These are phyloP conservation scores for Eretmocerus hayati DNA, from an alignment of 2,888 invertebrate species.

Conservation along the genomic window DNA sequence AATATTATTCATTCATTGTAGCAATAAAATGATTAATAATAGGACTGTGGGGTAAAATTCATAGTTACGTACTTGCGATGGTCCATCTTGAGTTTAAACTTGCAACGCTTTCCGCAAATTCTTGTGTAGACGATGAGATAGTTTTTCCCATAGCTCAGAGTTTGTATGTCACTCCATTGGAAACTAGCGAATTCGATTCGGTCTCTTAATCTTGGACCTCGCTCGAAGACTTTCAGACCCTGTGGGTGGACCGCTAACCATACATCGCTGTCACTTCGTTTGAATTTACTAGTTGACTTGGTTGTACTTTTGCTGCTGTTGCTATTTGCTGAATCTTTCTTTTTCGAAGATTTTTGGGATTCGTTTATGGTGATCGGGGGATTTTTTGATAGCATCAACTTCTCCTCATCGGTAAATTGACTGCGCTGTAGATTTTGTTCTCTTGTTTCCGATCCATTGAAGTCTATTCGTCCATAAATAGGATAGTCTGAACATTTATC, in stretches of 20 bases:
- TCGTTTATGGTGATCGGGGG: conserved; percentile 19
- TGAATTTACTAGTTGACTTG: conserved; percentile 29
- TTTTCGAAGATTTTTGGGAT: conserved; percentile 26
- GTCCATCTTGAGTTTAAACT: conserved; percentile 68
- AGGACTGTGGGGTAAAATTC: too few relatives aligned
- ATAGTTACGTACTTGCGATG: conserved; percentile 60
- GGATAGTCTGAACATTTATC: conserved; percentile 28
- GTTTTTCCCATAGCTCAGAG: conserved; percentile 69
- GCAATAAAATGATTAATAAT: too few relatives aligned
- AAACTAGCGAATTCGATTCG: conserved; percentile 45
- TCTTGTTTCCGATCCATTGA: conserved; percentile 24
- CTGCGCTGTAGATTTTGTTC: conserved; percentile 30
- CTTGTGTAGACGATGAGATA: conserved; percentile 56
- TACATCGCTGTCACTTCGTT: conserved; percentile 41
- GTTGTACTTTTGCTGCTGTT: conserved; percentile 28
- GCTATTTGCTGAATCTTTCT: conserved; percentile 20
- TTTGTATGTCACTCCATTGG: conserved; percentile 69
- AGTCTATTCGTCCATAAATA: conserved; percentile 29
- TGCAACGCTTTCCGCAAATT: conserved; percentile 54
- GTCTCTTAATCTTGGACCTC: conserved; percentile 39
- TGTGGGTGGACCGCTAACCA: conserved; percentile 47
- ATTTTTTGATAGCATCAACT: conserved; percentile 19
- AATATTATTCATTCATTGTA: too few relatives aligned
- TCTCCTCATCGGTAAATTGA: conserved; percentile 29
- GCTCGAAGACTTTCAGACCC: conserved; percentile 44